Conservation (phyloP, 2,113 vertebrate species). For the Chamaea fasciata region DNA sequence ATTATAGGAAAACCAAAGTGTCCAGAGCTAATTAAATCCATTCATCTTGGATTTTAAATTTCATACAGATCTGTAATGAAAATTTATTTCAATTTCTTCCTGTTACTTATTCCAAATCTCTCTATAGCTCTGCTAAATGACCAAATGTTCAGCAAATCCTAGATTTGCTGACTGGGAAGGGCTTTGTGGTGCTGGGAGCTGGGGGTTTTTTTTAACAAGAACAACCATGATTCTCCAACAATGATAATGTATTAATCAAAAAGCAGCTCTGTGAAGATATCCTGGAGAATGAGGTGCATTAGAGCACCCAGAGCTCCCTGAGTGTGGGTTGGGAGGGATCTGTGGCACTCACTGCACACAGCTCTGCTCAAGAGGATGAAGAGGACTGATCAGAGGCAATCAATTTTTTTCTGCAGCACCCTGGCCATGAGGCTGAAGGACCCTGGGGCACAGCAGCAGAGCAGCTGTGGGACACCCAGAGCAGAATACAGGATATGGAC, state of each 20-base stretch:
- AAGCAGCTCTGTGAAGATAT: neutral
- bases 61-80: neutral
- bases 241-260: neutral
- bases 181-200: neutral
- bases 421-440: neutral
- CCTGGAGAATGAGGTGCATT: neutral
- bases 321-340: neutral
- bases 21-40: conserved; percentile 36
- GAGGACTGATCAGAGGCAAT: too few relatives aligned
- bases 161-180: neutral
- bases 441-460: too few relatives aligned
- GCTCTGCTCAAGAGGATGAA: neutral
- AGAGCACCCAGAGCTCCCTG: neutral
- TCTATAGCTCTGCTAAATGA: neutral
- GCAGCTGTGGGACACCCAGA: neutral
- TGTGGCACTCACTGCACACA: neutral
- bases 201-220: neutral
- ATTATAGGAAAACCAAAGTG: conserved; percentile 10
- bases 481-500: neutral
- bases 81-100: neutral
- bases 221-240: neutral
- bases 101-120: neutral
- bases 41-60: conserved; percentile 13
- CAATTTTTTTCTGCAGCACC: neutral
- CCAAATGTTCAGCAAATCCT: neutral